Base-by-base conservation (phyloP, 2,113 vertebrate species). In the Xiphophorus hellerii region DNA sequence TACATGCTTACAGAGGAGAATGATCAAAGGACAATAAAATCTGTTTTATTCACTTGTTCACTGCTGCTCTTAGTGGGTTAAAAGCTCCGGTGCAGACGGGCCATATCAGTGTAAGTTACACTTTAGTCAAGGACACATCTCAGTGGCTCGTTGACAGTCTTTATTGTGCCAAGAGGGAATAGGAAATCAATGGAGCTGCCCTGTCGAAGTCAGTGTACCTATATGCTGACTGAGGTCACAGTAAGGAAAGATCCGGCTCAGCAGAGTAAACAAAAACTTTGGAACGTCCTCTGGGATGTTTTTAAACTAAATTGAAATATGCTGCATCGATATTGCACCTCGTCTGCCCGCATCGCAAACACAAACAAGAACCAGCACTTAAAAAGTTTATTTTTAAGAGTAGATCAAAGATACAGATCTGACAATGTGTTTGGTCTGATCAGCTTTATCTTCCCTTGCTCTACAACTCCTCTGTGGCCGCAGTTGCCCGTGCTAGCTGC, bases 241-340 rank as follows among this genome's bases (percentile, higher is more conserved):
- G 91, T 84, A 88, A 85, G 92, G 89, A 93, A 90, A 92, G 90
- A 89, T 92, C 92, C 75, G 85, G 87, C 90, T 93, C 92, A 93
- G 92, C 93, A 93, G 82, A 89, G 92, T 91, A 93, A 84, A 93
- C 92, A 92, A 87, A 91, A 93, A 93, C 91, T 92, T 92, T 87
- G 70, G 84, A 93, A 92, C 82, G 88, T 90, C 91, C 90, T 82
- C 54, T 1, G 89, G 90, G 90, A 90, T 86, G 30, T 86, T 91
- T 42, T 91, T 78, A 30, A 81, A 84, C 78, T 83, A 76, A 85
- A 85, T 72, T 62, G 73, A 81, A 78, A 89, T 82, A 88, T 84
- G 74, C 66, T 76, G 75, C 67, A 62, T 92, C 89, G 78, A 91
- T 93, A 93, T 77, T 60, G 74, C 76, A 66, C 62, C 69, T 60